A percentile compares a stretch with the other conserved stretches of the same genome.
Conservation (phyloP, 2,113 vertebrate species). For the Notothenia coriiceps region DNA sequence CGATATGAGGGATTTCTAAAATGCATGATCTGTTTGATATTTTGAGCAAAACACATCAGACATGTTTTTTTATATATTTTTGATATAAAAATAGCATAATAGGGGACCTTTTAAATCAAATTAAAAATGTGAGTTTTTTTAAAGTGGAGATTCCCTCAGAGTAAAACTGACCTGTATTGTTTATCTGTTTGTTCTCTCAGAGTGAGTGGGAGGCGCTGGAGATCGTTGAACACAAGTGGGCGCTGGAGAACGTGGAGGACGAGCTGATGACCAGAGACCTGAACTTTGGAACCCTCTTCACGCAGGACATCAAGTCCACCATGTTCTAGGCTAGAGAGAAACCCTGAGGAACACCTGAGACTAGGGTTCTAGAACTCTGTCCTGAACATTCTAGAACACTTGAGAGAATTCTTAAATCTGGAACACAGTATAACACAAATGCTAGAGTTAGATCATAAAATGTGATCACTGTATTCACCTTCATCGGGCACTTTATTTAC, state of each 20-base stretch:
- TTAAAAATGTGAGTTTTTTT: not conserved
- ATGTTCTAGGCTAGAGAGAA: constrained; percentile 53
- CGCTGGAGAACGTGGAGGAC: constrained; percentile 87
- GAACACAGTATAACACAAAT: not conserved
- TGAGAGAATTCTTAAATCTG: not conserved
- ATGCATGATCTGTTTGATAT: too few relatives aligned
- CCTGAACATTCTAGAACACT: not conserved
- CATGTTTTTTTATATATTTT: too few relatives aligned
- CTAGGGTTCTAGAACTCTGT: not conserved
- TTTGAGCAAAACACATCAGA: too few relatives aligned
- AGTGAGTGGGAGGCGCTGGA: constrained; percentile 91
- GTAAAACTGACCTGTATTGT: too few relatives aligned
- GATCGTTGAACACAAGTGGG: constrained; percentile 88
- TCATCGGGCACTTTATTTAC: too few relatives aligned
- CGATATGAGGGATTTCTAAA: too few relatives aligned
- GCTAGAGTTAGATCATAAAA: not conserved
- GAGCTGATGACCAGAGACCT: constrained; percentile 85
- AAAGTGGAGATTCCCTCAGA: too few relatives aligned
- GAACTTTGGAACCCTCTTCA: constrained; percentile 79
- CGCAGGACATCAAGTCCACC: constrained; percentile 53
- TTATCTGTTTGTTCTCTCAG: constrained; percentile 61
- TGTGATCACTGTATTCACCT: not conserved
- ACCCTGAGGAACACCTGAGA: not conserved
- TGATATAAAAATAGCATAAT: too few relatives aligned
- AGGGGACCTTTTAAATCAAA: not conserved